A percentile compares a stretch with the other conserved stretches of the same genome.
phyloP scores from a whole-genome alignment of 1,140 invertebrate species.

The Rhysida immarginata region DNA sequence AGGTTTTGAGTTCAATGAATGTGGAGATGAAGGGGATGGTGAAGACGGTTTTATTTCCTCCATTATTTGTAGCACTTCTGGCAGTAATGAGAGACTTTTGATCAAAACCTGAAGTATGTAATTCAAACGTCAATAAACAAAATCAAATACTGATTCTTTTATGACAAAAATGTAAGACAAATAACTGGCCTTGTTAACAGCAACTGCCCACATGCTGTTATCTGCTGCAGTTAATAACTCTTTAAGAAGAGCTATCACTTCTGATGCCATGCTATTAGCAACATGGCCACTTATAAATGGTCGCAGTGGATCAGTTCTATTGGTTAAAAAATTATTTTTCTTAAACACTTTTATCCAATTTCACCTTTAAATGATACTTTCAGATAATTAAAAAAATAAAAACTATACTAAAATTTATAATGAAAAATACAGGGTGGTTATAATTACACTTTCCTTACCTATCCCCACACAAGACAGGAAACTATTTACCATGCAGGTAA shows the following conservation, averaged over 20 bases:
- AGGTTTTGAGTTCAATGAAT: too few species aligned
- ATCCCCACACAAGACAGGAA: too few species aligned
- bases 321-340: not conserved
- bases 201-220: constrained; percentile 24
- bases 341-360: not conserved
- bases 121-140: not conserved
- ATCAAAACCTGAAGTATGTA: constrained; percentile 20
- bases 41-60: too few species aligned
- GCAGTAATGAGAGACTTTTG: constrained; percentile 25
- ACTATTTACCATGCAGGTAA: too few species aligned
- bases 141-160: not conserved
- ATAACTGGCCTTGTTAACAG: constrained; percentile 21
- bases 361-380: not conserved
- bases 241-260: constrained; percentile 30
- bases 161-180: not conserved
- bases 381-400: not conserved
- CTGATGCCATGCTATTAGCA: constrained; percentile 31
- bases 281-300: constrained; percentile 33
- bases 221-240: constrained; percentile 24
- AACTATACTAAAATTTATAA: too few species aligned
- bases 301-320: constrained; percentile 27
- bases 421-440: too few species aligned
- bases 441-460: too few species aligned
- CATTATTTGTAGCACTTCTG: constrained; percentile 22
- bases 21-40: too few species aligned